phyloP scores from a whole-genome alignment of 1,140 invertebrate species.

The Macrobrachium rosenbergii region DNA sequence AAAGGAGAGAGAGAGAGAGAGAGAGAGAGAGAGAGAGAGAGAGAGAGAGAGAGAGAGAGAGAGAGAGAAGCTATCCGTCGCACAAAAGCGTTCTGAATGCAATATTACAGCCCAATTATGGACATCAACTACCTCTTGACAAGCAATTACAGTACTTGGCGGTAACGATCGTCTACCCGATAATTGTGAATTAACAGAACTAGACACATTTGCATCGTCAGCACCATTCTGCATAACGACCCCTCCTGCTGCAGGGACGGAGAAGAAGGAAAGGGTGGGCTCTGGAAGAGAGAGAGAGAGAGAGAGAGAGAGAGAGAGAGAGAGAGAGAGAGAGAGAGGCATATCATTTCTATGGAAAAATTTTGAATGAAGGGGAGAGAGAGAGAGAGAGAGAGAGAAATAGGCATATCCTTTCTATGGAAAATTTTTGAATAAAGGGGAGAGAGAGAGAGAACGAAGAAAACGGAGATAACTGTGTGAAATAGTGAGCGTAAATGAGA shows the following conservation, averaged over 20 bases:
- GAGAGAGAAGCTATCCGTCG: constrained; percentile 26
- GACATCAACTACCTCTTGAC: constrained; percentile 62
- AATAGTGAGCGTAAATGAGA: background rate
- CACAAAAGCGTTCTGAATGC: constrained; percentile 60
- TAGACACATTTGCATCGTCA: constrained; percentile 62
- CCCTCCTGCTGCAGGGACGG: background rate
- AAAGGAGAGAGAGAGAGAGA: too few relatives aligned
- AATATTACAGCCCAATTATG: constrained; percentile 61
- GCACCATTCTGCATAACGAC: constrained; percentile 53
- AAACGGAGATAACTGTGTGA: background rate
- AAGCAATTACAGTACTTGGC: constrained; percentile 63
- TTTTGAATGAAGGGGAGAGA: background rate
- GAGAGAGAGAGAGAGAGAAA: background rate
- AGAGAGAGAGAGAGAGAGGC: background rate
- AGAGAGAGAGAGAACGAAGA: too few relatives aligned
- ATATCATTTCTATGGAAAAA: background rate
- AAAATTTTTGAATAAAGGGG: background rate
- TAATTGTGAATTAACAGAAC: constrained; percentile 63
- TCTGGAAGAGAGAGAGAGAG: background rate
- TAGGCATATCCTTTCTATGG: background rate
- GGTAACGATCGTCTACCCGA: constrained; percentile 60
- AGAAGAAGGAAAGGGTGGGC: background rate
- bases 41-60: too few relatives aligned
- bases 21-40: too few relatives aligned
- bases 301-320: background rate